A percentile compares a stretch with the other conserved stretches of the same genome.
These are phyloP conservation scores for Drosophila lacertosa DNA, from an alignment of 1,140 invertebrate genomes.

Conservation along the genomic window DNA sequence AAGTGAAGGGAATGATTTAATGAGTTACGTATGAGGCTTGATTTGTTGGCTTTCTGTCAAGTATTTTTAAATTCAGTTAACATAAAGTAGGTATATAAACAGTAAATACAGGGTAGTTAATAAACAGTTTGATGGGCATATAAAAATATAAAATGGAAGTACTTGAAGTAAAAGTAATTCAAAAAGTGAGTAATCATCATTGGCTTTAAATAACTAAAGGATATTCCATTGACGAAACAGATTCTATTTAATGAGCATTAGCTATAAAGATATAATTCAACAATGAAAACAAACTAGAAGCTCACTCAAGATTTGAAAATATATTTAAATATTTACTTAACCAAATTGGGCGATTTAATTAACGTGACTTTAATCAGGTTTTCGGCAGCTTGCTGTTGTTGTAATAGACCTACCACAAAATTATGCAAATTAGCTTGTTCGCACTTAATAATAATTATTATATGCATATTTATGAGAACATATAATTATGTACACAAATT, in stretches of 20 bases:
- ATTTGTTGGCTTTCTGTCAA: background rate
- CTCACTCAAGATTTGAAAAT: background rate
- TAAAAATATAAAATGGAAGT: too few relatives aligned
- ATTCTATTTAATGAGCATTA: background rate
- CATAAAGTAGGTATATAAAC: too few relatives aligned
- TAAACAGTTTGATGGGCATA: too few relatives aligned
- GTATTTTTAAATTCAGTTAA: too few relatives aligned
- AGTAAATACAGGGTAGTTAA: too few relatives aligned
- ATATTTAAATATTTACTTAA: background rate
- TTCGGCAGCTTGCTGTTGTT: constrained; percentile 22
- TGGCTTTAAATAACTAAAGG: too few relatives aligned
- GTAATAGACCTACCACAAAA: constrained; percentile 40
- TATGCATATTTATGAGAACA: constrained; percentile 67
- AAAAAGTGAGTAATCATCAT: too few relatives aligned
- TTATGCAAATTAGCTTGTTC: constrained; percentile 68
- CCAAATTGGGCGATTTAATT: background rate
- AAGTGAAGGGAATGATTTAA: too few relatives aligned
- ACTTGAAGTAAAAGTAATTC: too few relatives aligned
- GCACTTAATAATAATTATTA: constrained; percentile 67
- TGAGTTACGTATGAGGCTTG: background rate
- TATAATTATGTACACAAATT: constrained; percentile 56
- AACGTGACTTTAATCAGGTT: constrained; percentile 25
- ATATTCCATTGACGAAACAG: too few relatives aligned
- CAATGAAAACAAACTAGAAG: background rate
- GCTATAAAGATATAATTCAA: background rate